Conservation (phyloP, 2,113 vertebrate species). For the pig (Sus scrofa) region T2T-Sscrofa CM000821.6:15546501-15547000, state of each 20-base stretch:
- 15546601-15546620: neutral
- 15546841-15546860: neutral
- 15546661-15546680: too few species aligned
- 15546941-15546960: neutral
- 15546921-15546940: neutral
- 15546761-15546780: neutral
- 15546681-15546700: too few species aligned
- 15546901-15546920: neutral
- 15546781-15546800: neutral
- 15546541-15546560: neutral
- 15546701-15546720: too few species aligned
- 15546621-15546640: neutral
- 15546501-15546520: neutral
- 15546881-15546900: neutral
- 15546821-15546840: neutral
- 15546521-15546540: neutral
- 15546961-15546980: neutral
- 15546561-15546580: neutral
- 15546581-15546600: neutral
- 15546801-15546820: neutral
- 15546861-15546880: neutral
- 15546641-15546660: neutral
- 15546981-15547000: neutral
- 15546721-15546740: too few species aligned
- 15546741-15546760: too few species aligned